Conservation (phyloP, 2,797 vertebrate genomes). For the Vipera latastei region DNA sequence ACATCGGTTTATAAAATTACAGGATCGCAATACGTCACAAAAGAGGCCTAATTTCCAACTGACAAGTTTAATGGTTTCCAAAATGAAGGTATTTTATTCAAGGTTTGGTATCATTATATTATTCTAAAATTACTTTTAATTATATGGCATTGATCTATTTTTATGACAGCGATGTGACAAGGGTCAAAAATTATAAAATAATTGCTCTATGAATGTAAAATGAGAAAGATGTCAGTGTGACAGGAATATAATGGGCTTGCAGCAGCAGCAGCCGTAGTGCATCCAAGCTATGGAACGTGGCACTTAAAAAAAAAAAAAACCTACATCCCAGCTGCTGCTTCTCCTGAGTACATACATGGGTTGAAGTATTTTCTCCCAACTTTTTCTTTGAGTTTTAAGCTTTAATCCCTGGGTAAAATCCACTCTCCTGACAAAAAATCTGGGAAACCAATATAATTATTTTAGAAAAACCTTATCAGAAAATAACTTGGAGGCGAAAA, state of each 20-base stretch:
- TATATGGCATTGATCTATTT: constrained; percentile 17
- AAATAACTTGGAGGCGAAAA: constrained; percentile 46
- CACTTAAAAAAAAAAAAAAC: not conserved
- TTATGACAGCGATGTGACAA: constrained; percentile 19
- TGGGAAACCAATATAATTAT: not conserved
- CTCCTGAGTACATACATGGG: not conserved
- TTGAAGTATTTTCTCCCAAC: not conserved
- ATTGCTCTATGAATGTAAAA: constrained; percentile 14
- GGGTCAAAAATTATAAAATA: constrained; percentile 37
- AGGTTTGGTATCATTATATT: constrained; percentile 24
- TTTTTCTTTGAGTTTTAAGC: not conserved
- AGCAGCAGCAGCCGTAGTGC: not conserved
- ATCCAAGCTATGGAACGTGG: not conserved
- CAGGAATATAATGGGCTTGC: accelerated
- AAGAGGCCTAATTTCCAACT: constrained; percentile 4
- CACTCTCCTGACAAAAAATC: not conserved
- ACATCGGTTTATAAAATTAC: not conserved
- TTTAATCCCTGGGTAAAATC: accelerated
- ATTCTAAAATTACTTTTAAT: constrained; percentile 44
- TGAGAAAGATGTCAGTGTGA: not conserved
- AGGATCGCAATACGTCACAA: not conserved
- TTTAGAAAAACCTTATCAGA: constrained; percentile 10
- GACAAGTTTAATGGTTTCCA: constrained; percentile 22
- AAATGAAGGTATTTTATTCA: constrained; percentile 19
- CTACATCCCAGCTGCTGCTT: not conserved